phyloP scores from a whole-genome alignment of 2,888 invertebrate species.

The Acrobasis suavella region DNA sequence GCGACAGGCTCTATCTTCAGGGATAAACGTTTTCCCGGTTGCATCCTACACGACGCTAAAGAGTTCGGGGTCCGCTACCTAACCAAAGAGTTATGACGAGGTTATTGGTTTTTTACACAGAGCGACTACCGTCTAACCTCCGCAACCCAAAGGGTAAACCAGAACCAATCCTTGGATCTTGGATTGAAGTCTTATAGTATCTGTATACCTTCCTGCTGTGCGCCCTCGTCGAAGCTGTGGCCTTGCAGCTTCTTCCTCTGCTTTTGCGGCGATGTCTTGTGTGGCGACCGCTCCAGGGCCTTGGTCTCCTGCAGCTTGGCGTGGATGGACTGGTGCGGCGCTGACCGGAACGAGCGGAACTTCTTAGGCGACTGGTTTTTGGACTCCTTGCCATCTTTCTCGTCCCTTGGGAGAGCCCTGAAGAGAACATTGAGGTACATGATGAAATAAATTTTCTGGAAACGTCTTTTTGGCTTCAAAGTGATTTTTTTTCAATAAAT shows the following conservation, averaged over 20 bases:
- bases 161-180: too few species aligned
- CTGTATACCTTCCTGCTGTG: slow-evolving; percentile 70
- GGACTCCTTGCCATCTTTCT: slow-evolving; percentile 92
- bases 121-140: too few species aligned
- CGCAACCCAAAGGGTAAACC: too few species aligned
- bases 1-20: too few species aligned
- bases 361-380: slow-evolving; percentile 88
- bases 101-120: too few species aligned
- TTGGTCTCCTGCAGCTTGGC: slow-evolving; percentile 84
- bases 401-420: slow-evolving; percentile 91
- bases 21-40: too few species aligned
- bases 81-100: too few species aligned
- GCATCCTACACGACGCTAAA: too few species aligned
- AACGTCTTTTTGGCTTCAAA: not conserved
- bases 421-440: slow-evolving; percentile 19
- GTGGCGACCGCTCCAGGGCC: slow-evolving; percentile 83
- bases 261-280: slow-evolving; percentile 84
- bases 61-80: too few species aligned
- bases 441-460: not conserved
- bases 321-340: slow-evolving; percentile 82
- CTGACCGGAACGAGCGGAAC: slow-evolving; percentile 82
- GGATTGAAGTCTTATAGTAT: too few species aligned
- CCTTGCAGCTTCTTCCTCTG: slow-evolving; percentile 79
- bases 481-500: not conserved
- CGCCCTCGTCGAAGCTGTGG: slow-evolving; percentile 76